Percentiles rank a stretch among this genome's conserved stretches.
Conservation (phyloP, 1,140 invertebrate genomes). For the Panagrolaimus sp. region DNA sequence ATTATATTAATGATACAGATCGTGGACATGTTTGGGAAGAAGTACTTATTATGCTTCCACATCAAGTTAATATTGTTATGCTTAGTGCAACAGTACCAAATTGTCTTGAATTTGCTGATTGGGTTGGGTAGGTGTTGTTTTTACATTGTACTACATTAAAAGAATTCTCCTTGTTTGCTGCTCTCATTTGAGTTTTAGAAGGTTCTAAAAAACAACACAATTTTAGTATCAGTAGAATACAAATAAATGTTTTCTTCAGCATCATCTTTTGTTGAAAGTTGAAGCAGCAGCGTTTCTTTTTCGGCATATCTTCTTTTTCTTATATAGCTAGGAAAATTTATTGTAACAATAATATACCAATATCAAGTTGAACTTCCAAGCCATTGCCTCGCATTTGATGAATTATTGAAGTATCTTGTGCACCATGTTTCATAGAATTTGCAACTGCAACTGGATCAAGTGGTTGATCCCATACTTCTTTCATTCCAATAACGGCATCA, state of each 20-base stretch:
- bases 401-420: not conserved
- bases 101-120: slow-evolving; percentile 88
- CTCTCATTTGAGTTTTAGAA: too few species aligned
- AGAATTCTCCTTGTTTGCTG: too few species aligned
- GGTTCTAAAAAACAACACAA: too few species aligned
- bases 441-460: not conserved
- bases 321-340: too few species aligned
- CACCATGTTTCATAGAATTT: slow-evolving; percentile 5
- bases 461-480: not conserved
- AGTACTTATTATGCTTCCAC: slow-evolving; percentile 86
- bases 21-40: slow-evolving; percentile 99
- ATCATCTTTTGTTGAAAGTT: too few species aligned
- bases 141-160: too few species aligned
- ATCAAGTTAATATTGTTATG: slow-evolving; percentile 90
- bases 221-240: too few species aligned
- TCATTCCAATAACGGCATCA: not conserved
- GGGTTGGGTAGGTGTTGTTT: slow-evolving; percentile 72
- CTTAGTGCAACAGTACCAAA: slow-evolving; percentile 97
- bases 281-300: too few species aligned
- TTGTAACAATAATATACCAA: not conserved
- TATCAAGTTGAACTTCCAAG: slow-evolving; percentile 1
- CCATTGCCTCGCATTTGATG: not conserved
- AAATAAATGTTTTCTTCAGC: too few species aligned
- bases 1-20: slow-evolving; percentile 96
- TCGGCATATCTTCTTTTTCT: too few species aligned